A percentile compares a stretch with the other conserved stretches of the same genome.
Evolutionary conservation across 53 echinoderm and acorn worm genomes (phyloP).

Genomic region (Crossaster papposus): DNA sequence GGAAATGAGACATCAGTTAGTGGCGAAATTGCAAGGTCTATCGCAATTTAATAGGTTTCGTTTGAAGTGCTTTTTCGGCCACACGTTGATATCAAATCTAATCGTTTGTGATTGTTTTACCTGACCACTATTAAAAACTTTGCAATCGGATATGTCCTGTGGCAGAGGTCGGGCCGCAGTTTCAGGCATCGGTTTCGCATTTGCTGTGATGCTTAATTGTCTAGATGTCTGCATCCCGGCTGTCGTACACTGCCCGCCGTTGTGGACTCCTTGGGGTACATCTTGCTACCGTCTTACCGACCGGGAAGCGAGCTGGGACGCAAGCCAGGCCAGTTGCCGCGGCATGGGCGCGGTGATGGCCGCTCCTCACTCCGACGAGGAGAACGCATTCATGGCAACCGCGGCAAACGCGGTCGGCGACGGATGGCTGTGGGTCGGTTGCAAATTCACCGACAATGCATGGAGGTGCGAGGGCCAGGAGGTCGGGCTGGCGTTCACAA

Average conservation of each 20-base stretch:
- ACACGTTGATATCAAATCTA: no score
- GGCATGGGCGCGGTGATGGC: background rate
- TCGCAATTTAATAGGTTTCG: no score
- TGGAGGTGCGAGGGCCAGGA: slow-evolving; percentile 9
- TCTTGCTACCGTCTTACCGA: background rate
- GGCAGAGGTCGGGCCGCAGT: background rate
- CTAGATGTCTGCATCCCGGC: background rate
- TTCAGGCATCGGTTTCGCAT: background rate
- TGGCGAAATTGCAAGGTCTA: no score
- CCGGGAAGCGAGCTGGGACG: background rate
- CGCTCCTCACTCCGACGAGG: background rate
- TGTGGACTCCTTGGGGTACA: background rate
- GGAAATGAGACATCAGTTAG: no score
- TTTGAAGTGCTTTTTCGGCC: no score
- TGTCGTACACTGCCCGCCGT: background rate
- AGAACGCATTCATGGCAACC: background rate
- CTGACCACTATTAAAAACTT: no score
- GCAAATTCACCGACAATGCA: background rate
- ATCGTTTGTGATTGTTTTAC: no score
- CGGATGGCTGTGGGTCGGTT: background rate
- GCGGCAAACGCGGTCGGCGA: background rate
- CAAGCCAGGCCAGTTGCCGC: background rate
- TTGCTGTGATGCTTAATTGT: background rate
- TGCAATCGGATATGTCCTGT: no score
- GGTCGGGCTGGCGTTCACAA: background rate